Conservation (phyloP, 2,113 vertebrate genomes). For the Pseudopodoces humilis region DNA sequence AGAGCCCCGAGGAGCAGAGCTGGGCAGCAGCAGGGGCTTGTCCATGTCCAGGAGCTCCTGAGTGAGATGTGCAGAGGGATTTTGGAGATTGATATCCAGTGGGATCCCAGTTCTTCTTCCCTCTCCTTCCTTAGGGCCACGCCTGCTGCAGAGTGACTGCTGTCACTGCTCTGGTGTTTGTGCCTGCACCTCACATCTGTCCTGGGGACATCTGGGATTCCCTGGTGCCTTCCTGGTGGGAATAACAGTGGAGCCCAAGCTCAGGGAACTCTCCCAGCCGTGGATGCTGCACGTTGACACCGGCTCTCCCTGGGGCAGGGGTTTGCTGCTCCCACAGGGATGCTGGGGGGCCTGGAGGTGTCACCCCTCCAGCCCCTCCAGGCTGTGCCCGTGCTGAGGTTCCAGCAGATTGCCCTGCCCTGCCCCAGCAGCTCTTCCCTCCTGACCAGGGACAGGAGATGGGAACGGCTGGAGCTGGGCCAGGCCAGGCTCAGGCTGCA, state of each 20-base stretch:
- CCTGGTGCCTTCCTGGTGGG: not conserved
- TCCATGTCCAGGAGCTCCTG: not conserved
- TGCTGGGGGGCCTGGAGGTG: not conserved
- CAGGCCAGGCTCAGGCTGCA: not conserved
- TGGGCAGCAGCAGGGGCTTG: not conserved
- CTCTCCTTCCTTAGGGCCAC: rapidly evolving
- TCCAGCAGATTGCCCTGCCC: not conserved
- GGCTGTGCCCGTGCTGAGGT: not conserved
- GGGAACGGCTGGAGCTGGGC: not conserved
- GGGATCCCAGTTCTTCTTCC: not conserved
- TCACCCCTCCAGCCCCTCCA: not conserved
- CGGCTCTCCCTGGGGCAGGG: rapidly evolving
- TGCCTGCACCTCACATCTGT: not conserved
- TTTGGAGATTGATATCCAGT: not conserved
- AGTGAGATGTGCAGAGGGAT: not conserved
- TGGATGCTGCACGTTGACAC: rapidly evolving
- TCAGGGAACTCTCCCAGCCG: not conserved
- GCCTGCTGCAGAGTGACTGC: rapidly evolving
- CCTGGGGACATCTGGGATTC: not conserved
- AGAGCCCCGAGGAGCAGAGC: not conserved
- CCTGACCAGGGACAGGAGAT: not conserved
- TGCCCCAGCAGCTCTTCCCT: not conserved
- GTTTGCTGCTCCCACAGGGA: not conserved
- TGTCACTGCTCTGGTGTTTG: not conserved
- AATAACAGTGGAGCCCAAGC: not conserved